These are phyloP conservation scores for Ophion obscuratus DNA, from an alignment of 2,888 invertebrate species.

Conservation along the genomic window DNA sequence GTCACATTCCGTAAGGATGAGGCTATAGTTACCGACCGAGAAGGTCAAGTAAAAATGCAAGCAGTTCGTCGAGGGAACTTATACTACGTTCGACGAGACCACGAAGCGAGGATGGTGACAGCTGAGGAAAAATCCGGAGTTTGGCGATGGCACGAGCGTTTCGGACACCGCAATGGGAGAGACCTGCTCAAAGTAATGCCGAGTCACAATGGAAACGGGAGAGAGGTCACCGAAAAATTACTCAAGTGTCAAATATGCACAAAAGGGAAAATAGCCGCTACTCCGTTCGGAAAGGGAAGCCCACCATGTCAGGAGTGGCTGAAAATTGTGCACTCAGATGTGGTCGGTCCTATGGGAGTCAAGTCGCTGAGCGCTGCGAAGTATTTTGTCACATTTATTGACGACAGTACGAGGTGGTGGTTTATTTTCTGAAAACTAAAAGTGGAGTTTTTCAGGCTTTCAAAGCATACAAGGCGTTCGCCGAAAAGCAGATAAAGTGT, in stretches of 20 bases:
- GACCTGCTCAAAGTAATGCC: constrained; percentile 33
- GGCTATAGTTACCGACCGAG: constrained; percentile 49
- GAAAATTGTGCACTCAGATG: constrained; percentile 72
- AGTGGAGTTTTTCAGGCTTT: constrained; percentile 41
- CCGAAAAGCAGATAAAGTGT: constrained; percentile 54
- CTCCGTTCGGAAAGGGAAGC: constrained; percentile 27
- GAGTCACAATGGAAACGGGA: background rate
- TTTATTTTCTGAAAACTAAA: constrained; percentile 56
- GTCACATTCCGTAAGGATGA: constrained; percentile 52
- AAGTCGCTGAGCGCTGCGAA: constrained; percentile 20
- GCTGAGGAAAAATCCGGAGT: constrained; percentile 9
- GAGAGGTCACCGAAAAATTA: constrained; percentile 4
- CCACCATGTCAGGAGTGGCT: constrained; percentile 5
- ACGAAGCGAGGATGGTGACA: background rate
- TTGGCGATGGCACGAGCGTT: constrained; percentile 34
- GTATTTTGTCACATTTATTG: constrained; percentile 65
- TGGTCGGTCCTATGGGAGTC: constrained; percentile 59
- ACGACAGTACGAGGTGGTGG: constrained; percentile 66
- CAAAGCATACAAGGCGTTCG: constrained; percentile 32
- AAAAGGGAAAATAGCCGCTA: constrained; percentile 30
- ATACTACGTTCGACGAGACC: constrained; percentile 53
- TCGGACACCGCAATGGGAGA: constrained; percentile 38
- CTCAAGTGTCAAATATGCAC: constrained; percentile 24
- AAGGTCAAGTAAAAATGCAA: constrained; percentile 40
- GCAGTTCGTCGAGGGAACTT: constrained; percentile 62